These are phyloP conservation scores for Nephrotoma flavescens DNA, from an alignment of 2,888 invertebrate species.

Conservation along the genomic window DNA sequence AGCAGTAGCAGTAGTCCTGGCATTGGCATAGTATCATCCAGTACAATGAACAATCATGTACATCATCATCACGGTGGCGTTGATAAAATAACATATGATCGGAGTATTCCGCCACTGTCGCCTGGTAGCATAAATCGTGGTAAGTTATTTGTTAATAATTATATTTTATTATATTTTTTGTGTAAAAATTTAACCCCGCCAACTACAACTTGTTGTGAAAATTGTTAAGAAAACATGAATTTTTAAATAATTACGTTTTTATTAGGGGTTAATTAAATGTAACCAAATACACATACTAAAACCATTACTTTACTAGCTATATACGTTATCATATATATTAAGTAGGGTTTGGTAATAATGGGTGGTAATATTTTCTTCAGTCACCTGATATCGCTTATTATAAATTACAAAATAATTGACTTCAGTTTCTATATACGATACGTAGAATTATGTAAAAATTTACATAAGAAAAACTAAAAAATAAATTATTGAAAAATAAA, in stretches of 20 bases:
- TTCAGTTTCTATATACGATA: background rate
- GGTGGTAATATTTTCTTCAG: background rate
- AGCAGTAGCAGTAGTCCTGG: conserved; percentile 28
- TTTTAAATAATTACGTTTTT: background rate
- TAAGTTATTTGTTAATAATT: conserved; percentile 31
- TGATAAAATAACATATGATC: conserved; percentile 14
- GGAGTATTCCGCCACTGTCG: conserved; percentile 47
- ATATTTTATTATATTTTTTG: background rate
- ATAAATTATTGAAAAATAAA: background rate
- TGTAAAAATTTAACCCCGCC: background rate
- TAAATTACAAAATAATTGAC: conserved; percentile 3
- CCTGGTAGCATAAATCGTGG: conserved; percentile 66
- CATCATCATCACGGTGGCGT: conserved; percentile 22
- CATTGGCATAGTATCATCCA: conserved; percentile 36
- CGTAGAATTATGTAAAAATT: background rate
- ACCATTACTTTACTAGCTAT: background rate
- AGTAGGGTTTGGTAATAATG: background rate
- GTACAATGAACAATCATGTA: conserved; percentile 24
- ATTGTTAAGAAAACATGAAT: background rate
- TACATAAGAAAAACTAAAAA: background rate
- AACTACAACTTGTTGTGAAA: background rate
- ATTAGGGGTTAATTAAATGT: background rate
- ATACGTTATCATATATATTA: background rate
- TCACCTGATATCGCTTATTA: background rate
- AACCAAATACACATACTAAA: background rate